Conservation (phyloP, 2,113 vertebrate species). For the Hemibagrus wyckioides region DNA sequence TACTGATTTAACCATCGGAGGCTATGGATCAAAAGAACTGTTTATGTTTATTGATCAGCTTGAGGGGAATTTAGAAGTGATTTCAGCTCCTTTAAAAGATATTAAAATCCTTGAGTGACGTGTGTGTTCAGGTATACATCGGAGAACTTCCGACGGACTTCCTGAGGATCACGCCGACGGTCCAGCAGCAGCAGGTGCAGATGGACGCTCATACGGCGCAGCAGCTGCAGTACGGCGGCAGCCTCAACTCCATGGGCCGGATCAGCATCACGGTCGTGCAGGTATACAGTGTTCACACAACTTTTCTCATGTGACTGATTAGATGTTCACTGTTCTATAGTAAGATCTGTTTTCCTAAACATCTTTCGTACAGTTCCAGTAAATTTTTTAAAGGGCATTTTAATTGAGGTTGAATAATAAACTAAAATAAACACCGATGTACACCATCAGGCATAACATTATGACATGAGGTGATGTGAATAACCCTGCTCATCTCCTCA, state of each 20-base stretch:
- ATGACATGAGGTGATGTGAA: no score
- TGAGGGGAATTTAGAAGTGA: not conserved
- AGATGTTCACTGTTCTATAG: no score
- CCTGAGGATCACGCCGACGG: constrained; percentile 90
- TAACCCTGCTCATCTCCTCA: no score
- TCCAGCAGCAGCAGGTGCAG: constrained; percentile 93
- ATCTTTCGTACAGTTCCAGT: no score
- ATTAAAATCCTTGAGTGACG: not conserved
- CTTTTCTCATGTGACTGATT: no score
- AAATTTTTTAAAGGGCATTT: no score
- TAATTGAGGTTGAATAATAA: no score
- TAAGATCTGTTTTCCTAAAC: no score
- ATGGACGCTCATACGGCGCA: constrained; percentile 91
- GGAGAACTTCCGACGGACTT: constrained; percentile 96
- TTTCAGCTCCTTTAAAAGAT: not conserved
- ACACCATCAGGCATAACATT: no score
- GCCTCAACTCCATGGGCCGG: constrained; percentile 83
- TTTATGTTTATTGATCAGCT: no score
- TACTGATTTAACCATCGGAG: not conserved
- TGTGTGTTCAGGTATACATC: constrained; percentile 82
- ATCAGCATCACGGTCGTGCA: constrained; percentile 98
- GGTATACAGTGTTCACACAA: constrained; percentile 67
- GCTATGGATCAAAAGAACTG: no score
- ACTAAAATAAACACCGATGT: no score
- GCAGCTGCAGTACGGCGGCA: constrained; percentile 88